These are phyloP conservation scores for Otus sunia DNA, from an alignment of 2,113 vertebrate species.

Conservation along the genomic window DNA sequence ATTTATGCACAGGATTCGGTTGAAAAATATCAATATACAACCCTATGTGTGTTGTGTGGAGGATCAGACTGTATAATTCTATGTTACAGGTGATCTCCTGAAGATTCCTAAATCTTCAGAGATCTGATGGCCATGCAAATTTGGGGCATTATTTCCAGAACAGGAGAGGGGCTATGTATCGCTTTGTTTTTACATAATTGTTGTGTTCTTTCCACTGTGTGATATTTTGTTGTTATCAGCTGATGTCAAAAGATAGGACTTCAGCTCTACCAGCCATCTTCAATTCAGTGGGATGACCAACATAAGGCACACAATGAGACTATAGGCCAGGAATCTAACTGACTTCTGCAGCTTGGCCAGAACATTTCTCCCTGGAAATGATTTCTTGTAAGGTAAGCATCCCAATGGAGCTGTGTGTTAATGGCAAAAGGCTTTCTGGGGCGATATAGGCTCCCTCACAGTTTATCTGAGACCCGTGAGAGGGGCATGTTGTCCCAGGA, in stretches of 20 bases:
- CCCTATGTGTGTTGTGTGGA: accelerated
- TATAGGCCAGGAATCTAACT: background rate
- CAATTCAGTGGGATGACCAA: background rate
- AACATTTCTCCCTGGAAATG: background rate
- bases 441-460: background rate
- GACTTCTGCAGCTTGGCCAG: background rate
- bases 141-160: background rate
- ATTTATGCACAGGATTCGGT: background rate
- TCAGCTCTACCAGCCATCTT: background rate
- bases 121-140: accelerated
- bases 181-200: background rate
- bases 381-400: background rate
- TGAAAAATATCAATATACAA: background rate
- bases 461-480: background rate
- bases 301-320: background rate
- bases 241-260: background rate
- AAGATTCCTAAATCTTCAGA: background rate
- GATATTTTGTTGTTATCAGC: background rate
- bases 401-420: background rate
- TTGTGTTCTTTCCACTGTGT: background rate
- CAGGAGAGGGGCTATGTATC: accelerated
- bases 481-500: accelerated
- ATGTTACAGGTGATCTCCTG: background rate
- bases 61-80: background rate
- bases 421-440: background rate